These are phyloP conservation scores for Adela reaumurella DNA, from an alignment of 2,888 invertebrate genomes.

Conservation along the genomic window DNA sequence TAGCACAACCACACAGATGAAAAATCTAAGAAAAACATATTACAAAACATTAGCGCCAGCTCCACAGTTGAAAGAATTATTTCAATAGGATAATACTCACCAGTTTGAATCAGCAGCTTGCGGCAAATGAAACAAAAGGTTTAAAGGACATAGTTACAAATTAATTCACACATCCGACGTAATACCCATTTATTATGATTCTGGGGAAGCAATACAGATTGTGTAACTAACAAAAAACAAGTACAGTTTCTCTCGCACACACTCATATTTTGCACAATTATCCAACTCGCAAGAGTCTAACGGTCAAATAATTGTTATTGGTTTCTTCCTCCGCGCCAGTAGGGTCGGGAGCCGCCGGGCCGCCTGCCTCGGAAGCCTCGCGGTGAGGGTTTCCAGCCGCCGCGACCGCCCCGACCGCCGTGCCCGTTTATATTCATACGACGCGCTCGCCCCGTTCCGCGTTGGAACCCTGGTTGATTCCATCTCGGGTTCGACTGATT, in stretches of 20 bases:
- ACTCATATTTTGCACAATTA: too few relatives aligned
- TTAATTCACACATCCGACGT: slow-evolving; percentile 16
- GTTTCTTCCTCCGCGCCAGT: slow-evolving; percentile 16
- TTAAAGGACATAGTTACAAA: too few relatives aligned
- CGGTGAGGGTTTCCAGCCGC: slow-evolving; percentile 18
- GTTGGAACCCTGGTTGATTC: slow-evolving; percentile 18
- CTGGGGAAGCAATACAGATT: slow-evolving; percentile 13
- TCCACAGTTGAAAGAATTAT: background rate
- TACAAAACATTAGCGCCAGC: background rate
- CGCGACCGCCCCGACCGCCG: slow-evolving; percentile 30
- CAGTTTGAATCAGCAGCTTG: background rate
- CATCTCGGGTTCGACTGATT: slow-evolving; percentile 22
- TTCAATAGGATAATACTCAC: background rate
- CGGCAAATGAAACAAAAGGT: too few relatives aligned
- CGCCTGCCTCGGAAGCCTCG: slow-evolving; percentile 23
- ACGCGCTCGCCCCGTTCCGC: slow-evolving; percentile 38
- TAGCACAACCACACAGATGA: background rate
- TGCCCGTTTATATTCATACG: slow-evolving; percentile 39
- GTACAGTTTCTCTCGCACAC: too few relatives aligned
- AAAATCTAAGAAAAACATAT: background rate
- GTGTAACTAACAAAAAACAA: too few relatives aligned
- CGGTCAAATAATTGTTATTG: too few relatives aligned
- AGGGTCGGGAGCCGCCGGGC: slow-evolving; percentile 18
- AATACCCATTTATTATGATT: slow-evolving; percentile 41
- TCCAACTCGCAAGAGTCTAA: too few relatives aligned